Evolutionary conservation across 2,888 invertebrate species (phyloP).

Genomic region (Rhorus exstirpatorius): DNA sequence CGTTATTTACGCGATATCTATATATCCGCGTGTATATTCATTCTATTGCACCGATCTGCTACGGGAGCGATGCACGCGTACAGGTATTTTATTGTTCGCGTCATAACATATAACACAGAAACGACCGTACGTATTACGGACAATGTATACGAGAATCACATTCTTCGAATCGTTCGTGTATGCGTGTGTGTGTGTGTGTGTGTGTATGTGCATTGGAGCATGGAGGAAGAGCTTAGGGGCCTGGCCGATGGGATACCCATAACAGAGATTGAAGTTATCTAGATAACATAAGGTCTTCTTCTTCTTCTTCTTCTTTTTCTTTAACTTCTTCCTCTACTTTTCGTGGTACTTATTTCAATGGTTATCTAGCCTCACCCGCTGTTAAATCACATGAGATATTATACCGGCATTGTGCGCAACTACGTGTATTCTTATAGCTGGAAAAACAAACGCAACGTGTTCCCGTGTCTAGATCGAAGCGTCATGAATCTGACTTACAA

Average conservation of each 20-base stretch:
- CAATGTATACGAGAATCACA: constrained; percentile 37
- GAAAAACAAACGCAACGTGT: constrained; percentile 17
- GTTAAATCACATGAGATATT: constrained; percentile 79
- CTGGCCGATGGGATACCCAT: constrained; percentile 47
- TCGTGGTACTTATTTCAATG: constrained; percentile 22
- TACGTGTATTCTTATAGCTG: not conserved
- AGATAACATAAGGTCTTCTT: constrained; percentile 38
- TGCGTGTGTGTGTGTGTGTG: constrained; percentile 5
- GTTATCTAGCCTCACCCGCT: constrained; percentile 77
- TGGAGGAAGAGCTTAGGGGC: constrained; percentile 24
- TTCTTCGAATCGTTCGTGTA: not conserved
- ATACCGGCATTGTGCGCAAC: constrained; percentile 18
- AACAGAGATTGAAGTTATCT: constrained; percentile 45
- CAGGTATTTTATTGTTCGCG: constrained; percentile 59
- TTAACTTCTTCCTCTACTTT: constrained; percentile 17
- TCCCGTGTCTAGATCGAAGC: constrained; percentile 4
- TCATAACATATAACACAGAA: constrained; percentile 31
- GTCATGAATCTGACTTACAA: constrained; percentile 39
- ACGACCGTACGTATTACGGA: constrained; percentile 45
- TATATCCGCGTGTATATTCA: constrained; percentile 67
- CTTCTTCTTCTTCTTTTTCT: constrained; percentile 5
- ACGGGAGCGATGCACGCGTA: constrained; percentile 53
- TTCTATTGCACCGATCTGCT: constrained; percentile 70
- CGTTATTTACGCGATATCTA: constrained; percentile 73
- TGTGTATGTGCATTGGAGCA: constrained; percentile 14